These are phyloP conservation scores for Corydoras sp. DNA, from an alignment of 2,113 vertebrate genomes.

Conservation along the genomic window DNA sequence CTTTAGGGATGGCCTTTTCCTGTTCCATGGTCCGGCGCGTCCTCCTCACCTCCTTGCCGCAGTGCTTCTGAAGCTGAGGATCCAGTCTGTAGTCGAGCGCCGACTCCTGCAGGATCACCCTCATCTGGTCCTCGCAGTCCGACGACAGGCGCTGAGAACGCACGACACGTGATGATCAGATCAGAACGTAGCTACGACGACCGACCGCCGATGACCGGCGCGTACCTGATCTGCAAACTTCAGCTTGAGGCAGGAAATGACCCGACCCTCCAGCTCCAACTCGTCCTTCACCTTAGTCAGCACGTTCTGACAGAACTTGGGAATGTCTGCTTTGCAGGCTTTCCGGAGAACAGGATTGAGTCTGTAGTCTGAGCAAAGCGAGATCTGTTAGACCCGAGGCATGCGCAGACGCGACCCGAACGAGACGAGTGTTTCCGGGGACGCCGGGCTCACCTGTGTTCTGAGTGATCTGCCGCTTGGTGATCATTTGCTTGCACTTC, in stretches of 20 bases:
- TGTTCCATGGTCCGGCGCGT: no score
- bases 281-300: constrained; percentile 84
- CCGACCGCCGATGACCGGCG: background rate
- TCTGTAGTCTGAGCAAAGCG: constrained; percentile 77
- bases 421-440: no score
- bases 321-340: constrained; percentile 95
- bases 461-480: constrained; percentile 85
- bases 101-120: constrained; percentile 82
- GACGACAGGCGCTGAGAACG: constrained; percentile 72
- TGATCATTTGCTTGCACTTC: constrained; percentile 89
- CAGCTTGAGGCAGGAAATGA: constrained; percentile 93
- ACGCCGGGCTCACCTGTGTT: constrained; percentile 59
- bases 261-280: constrained; percentile 87
- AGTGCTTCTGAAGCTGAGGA: constrained; percentile 73
- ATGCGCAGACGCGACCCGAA: no score
- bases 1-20: no score
- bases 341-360: constrained; percentile 91
- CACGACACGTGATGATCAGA: no score
- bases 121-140: constrained; percentile 85
- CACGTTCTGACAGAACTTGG: constrained; percentile 90
- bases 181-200: no score
- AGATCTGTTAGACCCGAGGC: no score
- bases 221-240: constrained; percentile 93
- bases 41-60: constrained; percentile 75
- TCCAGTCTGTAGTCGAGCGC: constrained; percentile 68